A percentile compares a stretch with the other conserved stretches of the same genome.
Evolutionary conservation across 2,888 invertebrate species (phyloP).

Genomic region (Sminthurides aquaticus): DNA sequence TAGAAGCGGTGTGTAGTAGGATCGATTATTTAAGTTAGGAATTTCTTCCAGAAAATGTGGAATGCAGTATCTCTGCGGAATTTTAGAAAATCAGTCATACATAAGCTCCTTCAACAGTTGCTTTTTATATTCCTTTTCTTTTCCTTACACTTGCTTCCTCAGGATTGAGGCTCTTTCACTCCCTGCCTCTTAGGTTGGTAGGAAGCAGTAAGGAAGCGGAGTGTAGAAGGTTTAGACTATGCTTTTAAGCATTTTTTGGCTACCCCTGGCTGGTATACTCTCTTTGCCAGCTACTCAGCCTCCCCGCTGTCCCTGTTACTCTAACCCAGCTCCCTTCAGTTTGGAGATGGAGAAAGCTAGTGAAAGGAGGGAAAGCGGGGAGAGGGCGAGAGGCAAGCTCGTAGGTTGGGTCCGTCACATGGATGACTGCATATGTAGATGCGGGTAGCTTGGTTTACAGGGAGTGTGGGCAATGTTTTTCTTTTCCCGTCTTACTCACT

Average conservation of each 20-base stretch:
- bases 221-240: too few relatives aligned
- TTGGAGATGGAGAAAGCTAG: neutral
- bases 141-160: neutral
- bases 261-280: neutral
- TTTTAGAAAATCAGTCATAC: constrained; percentile 8
- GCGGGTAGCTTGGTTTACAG: neutral
- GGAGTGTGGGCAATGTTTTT: neutral
- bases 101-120: neutral
- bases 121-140: neutral
- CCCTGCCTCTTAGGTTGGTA: too few relatives aligned
- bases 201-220: too few relatives aligned
- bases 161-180: neutral
- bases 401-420: neutral
- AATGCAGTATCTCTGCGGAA: constrained; percentile 13
- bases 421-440: neutral
- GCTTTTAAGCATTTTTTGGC: neutral
- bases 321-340: neutral
- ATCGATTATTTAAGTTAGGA: neutral
- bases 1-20: neutral
- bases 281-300: neutral
- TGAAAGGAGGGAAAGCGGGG: neutral
- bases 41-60: neutral
- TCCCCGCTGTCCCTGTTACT: neutral
- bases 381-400: neutral
- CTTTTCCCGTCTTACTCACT: neutral